Conservation (phyloP, 2,797 vertebrate genomes). For the Notamacropus eugenii region DNA sequence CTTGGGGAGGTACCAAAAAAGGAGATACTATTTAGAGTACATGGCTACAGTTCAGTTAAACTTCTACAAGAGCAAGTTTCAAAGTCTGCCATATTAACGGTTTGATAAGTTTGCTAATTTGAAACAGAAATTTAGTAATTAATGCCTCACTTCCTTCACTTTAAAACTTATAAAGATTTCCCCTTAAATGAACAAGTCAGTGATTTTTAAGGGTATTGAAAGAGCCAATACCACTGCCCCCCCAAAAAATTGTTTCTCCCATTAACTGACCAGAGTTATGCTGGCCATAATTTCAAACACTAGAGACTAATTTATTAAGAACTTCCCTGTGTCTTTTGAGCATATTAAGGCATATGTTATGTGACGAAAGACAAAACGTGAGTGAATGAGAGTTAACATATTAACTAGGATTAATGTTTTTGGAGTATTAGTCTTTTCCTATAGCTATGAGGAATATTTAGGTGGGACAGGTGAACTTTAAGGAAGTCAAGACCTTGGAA, state of each 20-base stretch:
- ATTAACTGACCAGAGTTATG: not conserved
- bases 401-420: not conserved
- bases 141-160: not conserved
- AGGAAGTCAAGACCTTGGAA: not conserved
- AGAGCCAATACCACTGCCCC: not conserved
- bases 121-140: slow-evolving; percentile 46
- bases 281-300: not conserved
- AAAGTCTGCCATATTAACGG: slow-evolving; percentile 48
- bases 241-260: too few species aligned
- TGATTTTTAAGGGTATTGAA: not conserved
- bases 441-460: not conserved
- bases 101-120: slow-evolving; percentile 68
- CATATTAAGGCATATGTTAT: not conserved
- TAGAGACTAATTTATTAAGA: not conserved
- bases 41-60: slow-evolving; percentile 56
- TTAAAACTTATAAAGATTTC: slow-evolving; percentile 1
- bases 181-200: not conserved
- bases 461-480: not conserved
- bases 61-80: slow-evolving; percentile 47
- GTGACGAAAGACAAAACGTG: not conserved
- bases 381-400: not conserved
- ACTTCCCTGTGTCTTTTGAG: not conserved
- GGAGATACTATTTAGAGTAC: slow-evolving; percentile 37
- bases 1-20: slow-evolving; percentile 8
- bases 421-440: not conserved